phyloP scores from a whole-genome alignment of 2,888 invertebrate species.

The Caenorhabditis angaria region DNA sequence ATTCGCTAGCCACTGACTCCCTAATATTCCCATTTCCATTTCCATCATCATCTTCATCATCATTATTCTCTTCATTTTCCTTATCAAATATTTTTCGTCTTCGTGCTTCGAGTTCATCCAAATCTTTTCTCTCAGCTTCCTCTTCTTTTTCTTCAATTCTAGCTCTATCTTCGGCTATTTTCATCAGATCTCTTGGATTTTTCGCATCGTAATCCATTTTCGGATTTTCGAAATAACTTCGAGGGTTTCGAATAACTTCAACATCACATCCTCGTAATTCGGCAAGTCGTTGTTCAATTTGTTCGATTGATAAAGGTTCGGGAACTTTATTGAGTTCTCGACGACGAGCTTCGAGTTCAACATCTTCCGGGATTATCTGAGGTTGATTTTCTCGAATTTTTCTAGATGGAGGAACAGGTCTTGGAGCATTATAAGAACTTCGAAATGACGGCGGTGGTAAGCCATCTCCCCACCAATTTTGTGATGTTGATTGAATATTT shows the following conservation, averaged over 20 bases:
- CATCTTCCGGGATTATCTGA: neutral
- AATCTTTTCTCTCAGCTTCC: constrained; percentile 16
- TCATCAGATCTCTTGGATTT: constrained; percentile 42
- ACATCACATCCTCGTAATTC: constrained; percentile 64
- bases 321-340: constrained; percentile 15
- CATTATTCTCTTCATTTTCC: constrained; percentile 9
- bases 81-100: constrained; percentile 18
- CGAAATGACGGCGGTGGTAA: constrained; percentile 63
- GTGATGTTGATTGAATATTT: neutral
- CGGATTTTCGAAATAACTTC: constrained; percentile 14
- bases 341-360: constrained; percentile 12
- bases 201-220: constrained; percentile 18
- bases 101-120: constrained; percentile 30
- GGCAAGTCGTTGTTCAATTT: constrained; percentile 66
- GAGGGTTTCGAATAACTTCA: constrained; percentile 65
- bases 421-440: constrained; percentile 10
- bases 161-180: constrained; percentile 40
- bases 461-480: constrained; percentile 63
- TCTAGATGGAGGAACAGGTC: neutral
- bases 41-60: neutral
- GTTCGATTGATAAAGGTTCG: constrained; percentile 33
- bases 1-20: constrained; percentile 31
- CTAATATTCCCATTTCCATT: constrained; percentile 18
- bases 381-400: neutral
- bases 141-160: constrained; percentile 44